A percentile compares a stretch with the other conserved stretches of the same genome.
These are phyloP conservation scores for Ectropis crepuscularia DNA, from an alignment of 2,888 invertebrate genomes.

Conservation along the genomic window DNA sequence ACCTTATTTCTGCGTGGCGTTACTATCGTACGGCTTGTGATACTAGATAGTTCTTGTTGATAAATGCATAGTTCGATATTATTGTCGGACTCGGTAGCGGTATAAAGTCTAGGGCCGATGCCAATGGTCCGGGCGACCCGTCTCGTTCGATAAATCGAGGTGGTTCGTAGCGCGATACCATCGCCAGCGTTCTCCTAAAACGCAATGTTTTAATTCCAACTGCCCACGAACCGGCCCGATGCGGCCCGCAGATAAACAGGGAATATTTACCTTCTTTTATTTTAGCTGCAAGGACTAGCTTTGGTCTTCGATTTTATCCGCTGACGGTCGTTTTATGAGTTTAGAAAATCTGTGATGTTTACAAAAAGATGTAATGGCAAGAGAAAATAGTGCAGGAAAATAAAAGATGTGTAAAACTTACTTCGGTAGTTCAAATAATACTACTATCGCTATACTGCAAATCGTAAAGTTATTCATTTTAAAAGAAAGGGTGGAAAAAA, in stretches of 20 bases:
- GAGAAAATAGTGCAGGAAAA: neutral
- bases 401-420: neutral
- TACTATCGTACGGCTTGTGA: no score
- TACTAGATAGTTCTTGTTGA: no score
- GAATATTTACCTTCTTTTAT: conserved; percentile 32
- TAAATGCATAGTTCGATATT: no score
- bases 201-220: conserved; percentile 80
- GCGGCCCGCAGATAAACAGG: conserved; percentile 52
- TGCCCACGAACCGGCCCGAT: conserved; percentile 57
- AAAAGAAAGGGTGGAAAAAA: no score
- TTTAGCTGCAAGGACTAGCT: neutral
- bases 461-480: no score
- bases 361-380: no score
- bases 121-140: neutral
- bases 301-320: neutral
- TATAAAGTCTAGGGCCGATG: no score
- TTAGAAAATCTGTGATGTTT: no score
- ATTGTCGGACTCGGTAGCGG: no score
- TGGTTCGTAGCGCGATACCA: conserved; percentile 52
- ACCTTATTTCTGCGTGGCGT: no score
- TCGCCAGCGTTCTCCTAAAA: conserved; percentile 60
- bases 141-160: conserved; percentile 62
- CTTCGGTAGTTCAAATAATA: neutral
- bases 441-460: no score
- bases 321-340: no score